Evolutionary conservation across 2,888 invertebrate species (phyloP).

Genomic region (Agrochola litura): DNA sequence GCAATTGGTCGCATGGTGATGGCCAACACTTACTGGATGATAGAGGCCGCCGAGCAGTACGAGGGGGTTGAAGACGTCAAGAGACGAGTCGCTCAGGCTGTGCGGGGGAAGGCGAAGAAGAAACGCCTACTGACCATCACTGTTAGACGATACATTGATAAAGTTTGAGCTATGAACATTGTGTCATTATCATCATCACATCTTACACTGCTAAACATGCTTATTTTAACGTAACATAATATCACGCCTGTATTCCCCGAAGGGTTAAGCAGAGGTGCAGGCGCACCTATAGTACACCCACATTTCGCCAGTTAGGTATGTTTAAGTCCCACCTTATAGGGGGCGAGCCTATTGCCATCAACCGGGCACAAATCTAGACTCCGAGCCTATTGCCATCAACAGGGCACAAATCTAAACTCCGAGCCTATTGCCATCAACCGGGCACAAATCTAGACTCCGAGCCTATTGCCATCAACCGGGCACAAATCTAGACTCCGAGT

Average conservation of each 20-base stretch:
- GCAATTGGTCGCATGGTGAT: slow-evolving; percentile 90
- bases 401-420: no score
- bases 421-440: not conserved
- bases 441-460: no score
- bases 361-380: no score
- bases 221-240: not conserved
- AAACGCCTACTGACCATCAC: slow-evolving; percentile 87
- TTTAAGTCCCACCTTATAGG: not conserved
- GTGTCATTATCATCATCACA: not conserved
- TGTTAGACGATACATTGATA: slow-evolving; percentile 74
- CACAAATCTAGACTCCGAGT: not conserved
- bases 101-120: slow-evolving; percentile 86
- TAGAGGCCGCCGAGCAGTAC: slow-evolving; percentile 86
- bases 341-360: not conserved
- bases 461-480: not conserved
- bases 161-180: slow-evolving; percentile 1
- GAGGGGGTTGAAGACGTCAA: slow-evolving; percentile 89
- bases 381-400: not conserved
- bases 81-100: slow-evolving; percentile 90
- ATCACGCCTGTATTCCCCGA: not conserved
- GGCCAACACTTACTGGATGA: slow-evolving; percentile 90
- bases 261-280: not conserved
- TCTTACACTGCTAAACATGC: not conserved
- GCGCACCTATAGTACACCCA: not conserved
- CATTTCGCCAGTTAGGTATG: not conserved